Percentiles rank a stretch among this genome's conserved stretches.
phyloP scores from a whole-genome alignment of 2,113 vertebrate species.

The Sylvilagus bachmani region DNA sequence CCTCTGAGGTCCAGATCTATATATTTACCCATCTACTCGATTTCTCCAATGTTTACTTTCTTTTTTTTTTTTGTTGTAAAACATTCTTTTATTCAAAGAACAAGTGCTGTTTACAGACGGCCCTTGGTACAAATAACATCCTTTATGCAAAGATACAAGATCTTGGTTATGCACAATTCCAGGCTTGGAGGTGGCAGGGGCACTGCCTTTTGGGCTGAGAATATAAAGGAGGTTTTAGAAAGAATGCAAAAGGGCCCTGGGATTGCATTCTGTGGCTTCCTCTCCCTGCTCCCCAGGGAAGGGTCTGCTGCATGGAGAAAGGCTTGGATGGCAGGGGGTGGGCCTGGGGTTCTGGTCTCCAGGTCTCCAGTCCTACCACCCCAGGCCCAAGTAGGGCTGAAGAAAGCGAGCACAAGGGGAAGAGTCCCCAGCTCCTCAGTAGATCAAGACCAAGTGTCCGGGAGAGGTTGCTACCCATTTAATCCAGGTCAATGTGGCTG shows the following conservation, averaged over 20 bases:
- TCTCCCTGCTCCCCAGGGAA: constrained; percentile 61
- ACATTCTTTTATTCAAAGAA: constrained; percentile 83
- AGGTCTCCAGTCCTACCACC: constrained; percentile 5
- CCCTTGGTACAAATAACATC: constrained; percentile 81
- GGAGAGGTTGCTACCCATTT: not conserved
- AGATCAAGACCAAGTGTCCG: constrained; percentile 58
- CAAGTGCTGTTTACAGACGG: constrained; percentile 82
- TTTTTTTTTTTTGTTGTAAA: constrained; percentile 77
- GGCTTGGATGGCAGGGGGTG: not conserved
- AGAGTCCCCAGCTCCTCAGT: constrained; percentile 47
- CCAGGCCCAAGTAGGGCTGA: not conserved
- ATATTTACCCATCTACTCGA: not conserved
- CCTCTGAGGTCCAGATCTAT: not conserved
- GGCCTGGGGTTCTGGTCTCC: not conserved
- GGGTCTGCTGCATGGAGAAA: constrained; percentile 71
- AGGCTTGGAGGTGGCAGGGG: constrained; percentile 59
- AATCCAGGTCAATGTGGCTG: not conserved
- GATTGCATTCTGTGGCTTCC: constrained; percentile 71
- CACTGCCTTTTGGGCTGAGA: constrained; percentile 75
- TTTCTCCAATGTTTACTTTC: not conserved
- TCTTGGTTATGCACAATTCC: constrained; percentile 69
- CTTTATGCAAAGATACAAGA: constrained; percentile 79
- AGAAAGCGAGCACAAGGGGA: constrained; percentile 8
- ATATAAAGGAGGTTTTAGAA: constrained; percentile 81
- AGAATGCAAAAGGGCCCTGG: constrained; percentile 72